Evolutionary conservation across 2,888 invertebrate species (phyloP).

Genomic region (Galerucella calmariensis): DNA sequence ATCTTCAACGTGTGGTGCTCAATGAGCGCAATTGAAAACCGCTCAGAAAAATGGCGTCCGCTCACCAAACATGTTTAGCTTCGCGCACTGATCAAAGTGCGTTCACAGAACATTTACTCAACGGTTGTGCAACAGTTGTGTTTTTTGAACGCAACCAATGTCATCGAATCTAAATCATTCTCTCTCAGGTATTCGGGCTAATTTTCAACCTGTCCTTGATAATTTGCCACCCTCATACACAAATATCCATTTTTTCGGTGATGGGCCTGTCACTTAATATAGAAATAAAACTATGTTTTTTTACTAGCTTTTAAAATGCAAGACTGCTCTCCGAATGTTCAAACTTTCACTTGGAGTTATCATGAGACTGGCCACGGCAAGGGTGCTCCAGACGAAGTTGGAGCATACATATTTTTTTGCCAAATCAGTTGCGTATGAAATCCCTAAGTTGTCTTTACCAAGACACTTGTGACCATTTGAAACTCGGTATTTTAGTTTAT

Average conservation of each 20-base stretch:
- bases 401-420: slow-evolving; percentile 43
- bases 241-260: slow-evolving; percentile 56
- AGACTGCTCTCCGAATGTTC: slow-evolving; percentile 42
- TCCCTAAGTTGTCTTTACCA: slow-evolving; percentile 32
- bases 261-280: slow-evolving; percentile 52
- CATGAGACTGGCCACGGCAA: slow-evolving; percentile 56
- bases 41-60: too few species aligned
- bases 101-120: too few species aligned
- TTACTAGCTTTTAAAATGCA: slow-evolving; percentile 49
- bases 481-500: not conserved
- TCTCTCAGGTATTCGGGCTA: slow-evolving; percentile 38
- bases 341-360: slow-evolving; percentile 49
- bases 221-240: slow-evolving; percentile 47
- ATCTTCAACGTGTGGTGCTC: too few species aligned
- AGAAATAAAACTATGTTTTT: slow-evolving; percentile 18
- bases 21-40: too few species aligned
- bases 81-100: too few species aligned
- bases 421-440: slow-evolving; percentile 29
- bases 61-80: too few species aligned
- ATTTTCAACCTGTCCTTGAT: slow-evolving; percentile 50
- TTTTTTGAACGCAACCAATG: too few species aligned
- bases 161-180: slow-evolving; percentile 53
- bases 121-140: too few species aligned
- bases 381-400: slow-evolving; percentile 57
- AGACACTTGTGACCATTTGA: slow-evolving; percentile 13